These are phyloP conservation scores for Tragelaphus imberbis DNA, from an alignment of 2,113 vertebrate genomes.

Conservation along the genomic window DNA sequence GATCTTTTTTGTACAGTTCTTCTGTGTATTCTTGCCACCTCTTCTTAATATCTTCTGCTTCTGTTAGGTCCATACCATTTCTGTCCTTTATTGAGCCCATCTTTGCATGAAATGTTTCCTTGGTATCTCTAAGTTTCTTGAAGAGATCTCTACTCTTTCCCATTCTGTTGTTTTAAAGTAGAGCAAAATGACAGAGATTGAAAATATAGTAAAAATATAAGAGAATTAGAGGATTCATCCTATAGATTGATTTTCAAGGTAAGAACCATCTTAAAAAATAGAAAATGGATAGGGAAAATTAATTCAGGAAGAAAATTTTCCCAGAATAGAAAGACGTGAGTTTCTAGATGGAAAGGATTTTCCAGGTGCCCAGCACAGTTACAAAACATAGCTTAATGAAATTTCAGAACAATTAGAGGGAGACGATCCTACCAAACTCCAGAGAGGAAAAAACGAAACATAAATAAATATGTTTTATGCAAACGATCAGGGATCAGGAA, in stretches of 20 bases:
- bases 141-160: no score
- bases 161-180: not conserved
- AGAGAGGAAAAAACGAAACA: not conserved
- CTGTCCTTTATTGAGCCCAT: no score
- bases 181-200: not conserved
- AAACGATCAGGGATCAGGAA: not conserved
- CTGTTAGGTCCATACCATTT: no score
- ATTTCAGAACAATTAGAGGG: not conserved
- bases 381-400: not conserved
- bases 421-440: not conserved
- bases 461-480: not conserved
- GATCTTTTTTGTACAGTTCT: no score
- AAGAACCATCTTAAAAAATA: not conserved
- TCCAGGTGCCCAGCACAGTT: not conserved
- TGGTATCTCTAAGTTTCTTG: no score
- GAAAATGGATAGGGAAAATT: not conserved
- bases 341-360: slow-evolving; percentile 15
- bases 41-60: no score
- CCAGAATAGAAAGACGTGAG: not conserved
- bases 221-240: not conserved
- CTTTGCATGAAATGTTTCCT: no score
- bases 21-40: no score
- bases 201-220: slow-evolving; percentile 2
- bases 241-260: slow-evolving; percentile 2
- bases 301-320: not conserved